These are phyloP conservation scores for Dipodomys stephensi DNA, from an alignment of 2,113 vertebrate species.

Conservation along the genomic window DNA sequence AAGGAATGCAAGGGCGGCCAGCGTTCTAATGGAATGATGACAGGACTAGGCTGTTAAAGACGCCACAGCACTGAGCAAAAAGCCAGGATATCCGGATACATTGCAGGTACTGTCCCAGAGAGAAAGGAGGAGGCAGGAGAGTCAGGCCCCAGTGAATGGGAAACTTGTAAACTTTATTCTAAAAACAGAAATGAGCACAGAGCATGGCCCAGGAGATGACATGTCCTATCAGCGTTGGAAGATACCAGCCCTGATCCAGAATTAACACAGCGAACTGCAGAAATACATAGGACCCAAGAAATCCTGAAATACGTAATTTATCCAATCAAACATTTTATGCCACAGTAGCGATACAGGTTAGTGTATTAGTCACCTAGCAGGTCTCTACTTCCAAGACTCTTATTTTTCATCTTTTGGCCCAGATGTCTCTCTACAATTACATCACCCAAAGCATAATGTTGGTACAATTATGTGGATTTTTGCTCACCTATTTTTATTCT, in stretches of 20 bases:
- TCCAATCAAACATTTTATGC: slow-evolving; percentile 64
- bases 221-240: neutral
- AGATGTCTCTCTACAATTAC: slow-evolving; percentile 51
- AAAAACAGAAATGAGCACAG: neutral
- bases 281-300: slow-evolving; percentile 63
- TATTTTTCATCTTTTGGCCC: slow-evolving; percentile 45
- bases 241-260: neutral
- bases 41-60: neutral
- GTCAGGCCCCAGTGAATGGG: fast-evolving
- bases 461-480: slow-evolving; percentile 4
- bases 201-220: neutral
- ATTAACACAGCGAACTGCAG: slow-evolving; percentile 78
- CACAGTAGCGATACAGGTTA: slow-evolving; percentile 47
- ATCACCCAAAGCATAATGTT: slow-evolving; percentile 9
- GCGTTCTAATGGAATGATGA: too few relatives aligned
- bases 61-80: neutral
- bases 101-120: neutral
- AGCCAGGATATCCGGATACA: neutral
- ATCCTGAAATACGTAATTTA: slow-evolving; percentile 76
- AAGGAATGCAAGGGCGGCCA: neutral
- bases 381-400: slow-evolving; percentile 21
- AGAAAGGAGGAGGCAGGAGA: neutral
- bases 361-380: slow-evolving; percentile 64
- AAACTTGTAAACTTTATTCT: neutral
- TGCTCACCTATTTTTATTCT: slow-evolving; percentile 1